Conservation (phyloP, 2,113 vertebrate genomes). For the Ciconia stormi region DNA sequence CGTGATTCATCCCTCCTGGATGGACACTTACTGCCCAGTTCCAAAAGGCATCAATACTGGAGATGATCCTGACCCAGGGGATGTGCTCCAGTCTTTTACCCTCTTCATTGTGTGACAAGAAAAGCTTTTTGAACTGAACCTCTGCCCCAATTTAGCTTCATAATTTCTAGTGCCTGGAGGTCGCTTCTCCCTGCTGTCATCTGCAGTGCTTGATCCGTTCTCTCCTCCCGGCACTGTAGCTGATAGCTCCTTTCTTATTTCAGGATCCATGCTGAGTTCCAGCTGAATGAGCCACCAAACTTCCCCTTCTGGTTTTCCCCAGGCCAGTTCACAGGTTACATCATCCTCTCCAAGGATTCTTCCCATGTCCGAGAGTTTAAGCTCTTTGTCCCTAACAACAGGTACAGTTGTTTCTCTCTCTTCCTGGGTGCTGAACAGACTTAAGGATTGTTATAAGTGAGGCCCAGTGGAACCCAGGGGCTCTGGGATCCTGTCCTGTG, state of each 20-base stretch:
- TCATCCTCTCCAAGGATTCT: conserved; percentile 90
- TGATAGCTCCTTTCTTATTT: neutral
- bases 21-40: neutral
- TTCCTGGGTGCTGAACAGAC: neutral
- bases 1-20: neutral
- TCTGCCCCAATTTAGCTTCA: neutral
- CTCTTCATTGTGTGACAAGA: neutral
- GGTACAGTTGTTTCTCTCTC: conserved; percentile 65
- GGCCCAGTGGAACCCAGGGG: neutral
- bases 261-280: conserved; percentile 97
- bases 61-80: neutral
- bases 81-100: neutral
- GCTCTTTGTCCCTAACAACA: conserved; percentile 91
- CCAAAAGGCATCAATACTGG: neutral
- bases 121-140: neutral
- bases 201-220: neutral
- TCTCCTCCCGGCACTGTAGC: neutral
- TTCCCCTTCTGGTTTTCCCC: conserved; percentile 99
- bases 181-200: neutral
- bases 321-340: conserved; percentile 91
- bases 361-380: conserved; percentile 90
- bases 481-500: neutral
- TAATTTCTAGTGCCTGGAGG: neutral
- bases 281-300: conserved; percentile 93
- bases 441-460: neutral